Percentiles rank a stretch among this genome's conserved stretches.
Evolutionary conservation across 2,888 invertebrate species (phyloP).

Genomic region (Oligia strigilis): DNA sequence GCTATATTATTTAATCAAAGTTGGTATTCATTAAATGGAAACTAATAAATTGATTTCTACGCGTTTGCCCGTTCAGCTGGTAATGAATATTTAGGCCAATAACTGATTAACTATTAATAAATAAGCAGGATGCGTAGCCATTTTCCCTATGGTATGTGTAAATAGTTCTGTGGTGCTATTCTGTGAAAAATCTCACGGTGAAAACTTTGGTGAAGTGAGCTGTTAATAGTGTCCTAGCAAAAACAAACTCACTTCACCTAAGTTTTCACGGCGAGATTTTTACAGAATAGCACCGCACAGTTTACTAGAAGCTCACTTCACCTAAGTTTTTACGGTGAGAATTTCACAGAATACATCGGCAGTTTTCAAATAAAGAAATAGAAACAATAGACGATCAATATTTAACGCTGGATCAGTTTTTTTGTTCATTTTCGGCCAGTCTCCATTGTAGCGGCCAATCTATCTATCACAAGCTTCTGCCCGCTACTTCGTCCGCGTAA

Average conservation of each 20-base stretch:
- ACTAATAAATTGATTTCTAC: neutral
- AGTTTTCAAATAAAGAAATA: neutral
- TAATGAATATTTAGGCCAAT: neutral
- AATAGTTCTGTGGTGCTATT: neutral
- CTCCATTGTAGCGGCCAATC: neutral
- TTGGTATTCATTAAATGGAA: neutral
- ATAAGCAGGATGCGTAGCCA: neutral
- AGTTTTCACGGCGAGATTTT: no score
- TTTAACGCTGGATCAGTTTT: neutral
- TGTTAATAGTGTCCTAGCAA: no score
- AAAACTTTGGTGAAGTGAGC: no score
- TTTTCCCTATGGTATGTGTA: neutral
- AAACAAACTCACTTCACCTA: no score
- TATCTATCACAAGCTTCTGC: neutral
- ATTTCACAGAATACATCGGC: no score
- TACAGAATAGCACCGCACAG: no score
- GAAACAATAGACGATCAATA: conserved; percentile 2
- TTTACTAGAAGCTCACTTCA: no score
- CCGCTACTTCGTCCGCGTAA: no score
- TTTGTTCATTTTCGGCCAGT: neutral
- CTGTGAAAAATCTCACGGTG: no score
- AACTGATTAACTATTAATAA: conserved; percentile 10
- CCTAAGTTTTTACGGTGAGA: no score
- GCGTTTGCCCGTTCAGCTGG: neutral
- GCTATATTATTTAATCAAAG: conserved; percentile 6